phyloP scores from a whole-genome alignment of 2,113 vertebrate genomes.

The Coreoperca whiteheadi region DNA sequence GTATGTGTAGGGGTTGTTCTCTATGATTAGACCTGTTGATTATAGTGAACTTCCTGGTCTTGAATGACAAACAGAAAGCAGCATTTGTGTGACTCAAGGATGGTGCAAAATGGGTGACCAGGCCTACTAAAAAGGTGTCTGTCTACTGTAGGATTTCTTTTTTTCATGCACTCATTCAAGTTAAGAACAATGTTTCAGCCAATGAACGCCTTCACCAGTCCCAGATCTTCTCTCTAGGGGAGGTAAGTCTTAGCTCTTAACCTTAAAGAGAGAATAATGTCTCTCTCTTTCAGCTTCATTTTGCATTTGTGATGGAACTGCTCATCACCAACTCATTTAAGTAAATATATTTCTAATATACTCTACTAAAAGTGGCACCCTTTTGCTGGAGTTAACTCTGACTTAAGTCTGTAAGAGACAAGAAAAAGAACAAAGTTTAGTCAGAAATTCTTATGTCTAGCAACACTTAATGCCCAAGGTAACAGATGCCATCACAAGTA shows the following conservation, averaged over 20 bases:
- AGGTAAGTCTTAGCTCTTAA: not conserved
- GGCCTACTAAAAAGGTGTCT: not conserved
- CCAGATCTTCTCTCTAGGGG: not conserved
- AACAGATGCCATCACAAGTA: not conserved
- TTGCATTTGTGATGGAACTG: not conserved
- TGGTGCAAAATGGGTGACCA: not conserved
- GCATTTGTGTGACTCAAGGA: not conserved
- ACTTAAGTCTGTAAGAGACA: not conserved
- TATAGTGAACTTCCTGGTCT: not conserved
- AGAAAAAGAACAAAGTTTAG: not conserved
- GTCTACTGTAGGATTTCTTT: not conserved
- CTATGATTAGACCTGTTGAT: slow-evolving; percentile 5
- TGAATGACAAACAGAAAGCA: not conserved
- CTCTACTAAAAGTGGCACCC: not conserved
- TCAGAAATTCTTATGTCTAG: not conserved
- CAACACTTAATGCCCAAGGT: not conserved
- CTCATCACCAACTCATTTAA: not conserved
- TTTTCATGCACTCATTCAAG: not conserved
- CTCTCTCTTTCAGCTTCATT: not conserved
- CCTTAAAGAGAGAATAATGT: not conserved
- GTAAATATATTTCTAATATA: not conserved
- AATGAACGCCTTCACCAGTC: not conserved
- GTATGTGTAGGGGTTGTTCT: not conserved
- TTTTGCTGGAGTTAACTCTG: not conserved
- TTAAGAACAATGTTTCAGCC: not conserved